phyloP scores from a whole-genome alignment of 2,113 vertebrate species.

The Phalacrocorax brasilianus region DNA sequence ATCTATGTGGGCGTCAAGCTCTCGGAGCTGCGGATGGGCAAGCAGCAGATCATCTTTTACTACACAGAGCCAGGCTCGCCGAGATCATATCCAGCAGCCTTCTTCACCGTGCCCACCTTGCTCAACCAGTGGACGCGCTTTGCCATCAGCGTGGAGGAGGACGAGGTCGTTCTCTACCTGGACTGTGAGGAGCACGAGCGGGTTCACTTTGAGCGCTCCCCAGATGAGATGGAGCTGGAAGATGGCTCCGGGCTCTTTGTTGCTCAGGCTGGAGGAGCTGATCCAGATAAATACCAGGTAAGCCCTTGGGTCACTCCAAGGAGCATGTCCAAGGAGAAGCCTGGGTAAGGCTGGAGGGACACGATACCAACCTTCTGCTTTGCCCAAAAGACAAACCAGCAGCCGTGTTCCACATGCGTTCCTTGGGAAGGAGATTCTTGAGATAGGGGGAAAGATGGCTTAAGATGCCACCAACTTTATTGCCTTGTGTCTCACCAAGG shows the following conservation, averaged over 20 bases:
- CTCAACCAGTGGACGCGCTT: conserved; percentile 85
- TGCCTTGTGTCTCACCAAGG: neutral
- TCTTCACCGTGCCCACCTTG: conserved; percentile 83
- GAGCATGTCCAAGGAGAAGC: neutral
- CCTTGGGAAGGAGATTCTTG: neutral
- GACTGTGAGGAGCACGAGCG: conserved; percentile 83
- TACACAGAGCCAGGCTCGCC: conserved; percentile 83
- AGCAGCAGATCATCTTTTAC: conserved; percentile 85
- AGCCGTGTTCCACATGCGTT: fast-evolving
- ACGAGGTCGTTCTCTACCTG: conserved; percentile 80
- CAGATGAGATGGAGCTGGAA: conserved; percentile 85
- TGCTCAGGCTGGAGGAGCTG: conserved; percentile 87
- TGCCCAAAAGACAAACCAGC: neutral
- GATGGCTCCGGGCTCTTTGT: conserved; percentile 85
- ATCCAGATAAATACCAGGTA: conserved; percentile 90
- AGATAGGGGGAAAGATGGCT: neutral
- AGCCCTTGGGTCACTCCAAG: neutral
- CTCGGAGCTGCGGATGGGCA: conserved; percentile 54
- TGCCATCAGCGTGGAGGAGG: conserved; percentile 81
- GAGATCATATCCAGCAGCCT: conserved; percentile 76
- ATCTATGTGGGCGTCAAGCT: conserved; percentile 89
- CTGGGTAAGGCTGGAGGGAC: neutral
- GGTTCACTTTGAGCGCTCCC: conserved; percentile 75
- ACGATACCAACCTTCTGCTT: neutral
- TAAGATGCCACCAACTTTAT: neutral